A percentile compares a stretch with the other conserved stretches of the same genome.
These are phyloP conservation scores for Todiramphus saurophagus DNA, from an alignment of 2,113 vertebrate species.

Conservation along the genomic window DNA sequence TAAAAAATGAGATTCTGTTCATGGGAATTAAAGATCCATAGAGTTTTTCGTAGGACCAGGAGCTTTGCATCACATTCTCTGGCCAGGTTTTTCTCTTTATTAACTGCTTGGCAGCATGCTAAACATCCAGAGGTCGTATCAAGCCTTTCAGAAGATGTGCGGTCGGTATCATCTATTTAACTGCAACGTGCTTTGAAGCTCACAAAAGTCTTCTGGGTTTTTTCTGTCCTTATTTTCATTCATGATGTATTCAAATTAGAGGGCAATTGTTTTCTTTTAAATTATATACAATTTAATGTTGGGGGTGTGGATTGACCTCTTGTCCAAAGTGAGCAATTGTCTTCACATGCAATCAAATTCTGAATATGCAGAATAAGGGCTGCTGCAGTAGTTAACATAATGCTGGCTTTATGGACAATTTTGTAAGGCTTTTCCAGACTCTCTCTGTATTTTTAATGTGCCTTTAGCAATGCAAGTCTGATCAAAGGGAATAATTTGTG, in stretches of 20 bases:
- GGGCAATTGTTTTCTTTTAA: slow-evolving; percentile 15
- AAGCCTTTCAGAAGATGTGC: background rate
- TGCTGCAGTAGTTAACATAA: slow-evolving; percentile 44
- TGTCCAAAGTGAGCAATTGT: slow-evolving; percentile 8
- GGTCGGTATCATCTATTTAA: background rate
- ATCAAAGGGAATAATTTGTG: slow-evolving; percentile 72
- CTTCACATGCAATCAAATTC: background rate
- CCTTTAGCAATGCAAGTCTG: slow-evolving; percentile 66
- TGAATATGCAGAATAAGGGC: slow-evolving; percentile 5
- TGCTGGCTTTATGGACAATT: slow-evolving; percentile 60
- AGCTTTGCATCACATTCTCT: background rate
- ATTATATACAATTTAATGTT: background rate
- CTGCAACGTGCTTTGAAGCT: background rate
- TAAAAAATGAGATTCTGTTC: slow-evolving; percentile 36
- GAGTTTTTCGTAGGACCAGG: background rate
- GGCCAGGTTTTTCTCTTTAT: slow-evolving; percentile 40
- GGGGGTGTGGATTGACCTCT: background rate
- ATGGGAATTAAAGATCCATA: slow-evolving; percentile 8
- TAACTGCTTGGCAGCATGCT: slow-evolving; percentile 34
- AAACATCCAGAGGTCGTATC: background rate
- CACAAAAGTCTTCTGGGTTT: background rate
- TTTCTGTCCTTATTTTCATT: background rate
- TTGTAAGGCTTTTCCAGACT: slow-evolving; percentile 54
- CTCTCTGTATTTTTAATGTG: slow-evolving; percentile 63
- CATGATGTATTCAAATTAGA: background rate